phyloP scores from a whole-genome alignment of 2,888 invertebrate genomes.

The Myopa testacea region DNA sequence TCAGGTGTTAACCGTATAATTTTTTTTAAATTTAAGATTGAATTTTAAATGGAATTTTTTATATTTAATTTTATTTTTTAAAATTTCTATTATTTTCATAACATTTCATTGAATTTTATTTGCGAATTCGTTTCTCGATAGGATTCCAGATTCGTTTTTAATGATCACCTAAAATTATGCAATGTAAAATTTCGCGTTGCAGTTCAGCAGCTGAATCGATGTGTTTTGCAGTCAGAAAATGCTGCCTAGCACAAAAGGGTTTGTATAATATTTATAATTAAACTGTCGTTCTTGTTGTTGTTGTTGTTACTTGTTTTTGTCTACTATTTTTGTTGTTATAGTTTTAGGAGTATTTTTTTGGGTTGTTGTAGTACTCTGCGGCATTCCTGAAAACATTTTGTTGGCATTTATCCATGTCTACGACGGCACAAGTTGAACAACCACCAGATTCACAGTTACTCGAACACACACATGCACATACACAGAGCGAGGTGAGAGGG shows the following conservation, averaged over 20 bases:
- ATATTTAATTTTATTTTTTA: not conserved
- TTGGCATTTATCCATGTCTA: slow-evolving; percentile 24
- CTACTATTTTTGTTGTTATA: slow-evolving; percentile 7
- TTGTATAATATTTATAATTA: not conserved
- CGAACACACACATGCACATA: slow-evolving; percentile 20
- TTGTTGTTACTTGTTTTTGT: slow-evolving; percentile 5
- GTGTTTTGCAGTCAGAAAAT: slow-evolving; percentile 9
- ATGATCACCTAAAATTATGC: slow-evolving; percentile 26
- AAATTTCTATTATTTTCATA: not conserved
- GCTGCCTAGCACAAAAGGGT: not conserved
- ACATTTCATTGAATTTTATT: not conserved
- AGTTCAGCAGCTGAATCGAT: not conserved
- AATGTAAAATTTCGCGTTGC: not conserved
- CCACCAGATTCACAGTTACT: slow-evolving; percentile 17
- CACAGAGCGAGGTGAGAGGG: too few relatives aligned
- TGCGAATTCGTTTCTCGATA: not conserved
- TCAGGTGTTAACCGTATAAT: too few relatives aligned
- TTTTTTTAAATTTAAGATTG: too few relatives aligned
- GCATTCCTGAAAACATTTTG: slow-evolving; percentile 13
- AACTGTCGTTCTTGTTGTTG: slow-evolving; percentile 6
- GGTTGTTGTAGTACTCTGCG: slow-evolving; percentile 15
- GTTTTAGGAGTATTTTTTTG: not conserved
- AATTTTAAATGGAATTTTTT: too few relatives aligned
- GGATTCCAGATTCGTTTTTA: not conserved
- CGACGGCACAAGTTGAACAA: not conserved